Evolutionary conservation across 2,113 vertebrate species (phyloP), one percentile per base, ranked within the genome.

Genomic region (Antennarius striatus): DNA sequence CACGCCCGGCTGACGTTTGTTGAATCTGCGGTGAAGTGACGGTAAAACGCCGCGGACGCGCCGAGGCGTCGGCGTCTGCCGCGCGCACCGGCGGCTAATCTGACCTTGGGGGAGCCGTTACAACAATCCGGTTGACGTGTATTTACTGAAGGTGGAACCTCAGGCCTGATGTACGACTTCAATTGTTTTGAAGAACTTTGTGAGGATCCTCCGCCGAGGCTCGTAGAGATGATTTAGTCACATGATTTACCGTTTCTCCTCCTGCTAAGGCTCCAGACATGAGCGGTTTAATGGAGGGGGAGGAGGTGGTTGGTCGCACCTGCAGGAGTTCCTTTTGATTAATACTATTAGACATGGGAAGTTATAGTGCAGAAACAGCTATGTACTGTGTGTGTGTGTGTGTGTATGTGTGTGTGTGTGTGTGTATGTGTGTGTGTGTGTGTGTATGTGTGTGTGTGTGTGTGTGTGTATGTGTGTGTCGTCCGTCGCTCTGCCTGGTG

Each of bases 281-380:
- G 65, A 80, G 59, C 63, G 59, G 10, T 85, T 88, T 86, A 86
- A 73, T 75, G 63, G 65, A 66, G 49, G 49, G 67, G 63, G 16
- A 28, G 16, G 6, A 14, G 16, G 49, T n/a, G 17, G 57, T 10
- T 13, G 50, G 16, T 47, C 46, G 61, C 73, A 82, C 79, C 77
- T 88, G 73, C 79, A 75, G 72, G 72, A 77, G 40, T 64, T 70
- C 40, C 22, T 67, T 78, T 73, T 82, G 79, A 81, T 81, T 81
- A 71, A 76, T 77, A 48, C 7, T 47, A 43, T 74, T 70, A 60
- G 47, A 9, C 32, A 55, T 40, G 60, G 59, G 51, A 73, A 47
- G 32, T 39, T 68, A 63, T 56, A 50, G n/a, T n/a, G 73, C 9
- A 9, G 39, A 6, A 68, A 57, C 48, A 29, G 13, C 42, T 73